These are phyloP conservation scores for Drosophila bunnanda DNA, from an alignment of 2,888 invertebrate species.

Conservation along the genomic window DNA sequence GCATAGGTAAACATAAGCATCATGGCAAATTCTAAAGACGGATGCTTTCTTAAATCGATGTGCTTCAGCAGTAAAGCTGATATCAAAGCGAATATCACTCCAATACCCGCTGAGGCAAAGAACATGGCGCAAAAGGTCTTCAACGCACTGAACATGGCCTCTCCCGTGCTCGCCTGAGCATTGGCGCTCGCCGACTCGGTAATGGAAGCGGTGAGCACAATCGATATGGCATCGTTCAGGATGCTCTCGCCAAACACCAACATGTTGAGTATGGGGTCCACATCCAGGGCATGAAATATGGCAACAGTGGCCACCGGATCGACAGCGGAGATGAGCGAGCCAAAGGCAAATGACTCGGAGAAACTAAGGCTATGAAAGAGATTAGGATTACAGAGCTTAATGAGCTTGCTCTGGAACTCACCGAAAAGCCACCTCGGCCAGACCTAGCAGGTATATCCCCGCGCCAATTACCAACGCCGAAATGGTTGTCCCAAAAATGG, in stretches of 20 bases:
- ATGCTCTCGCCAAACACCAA: slow-evolving; percentile 95
- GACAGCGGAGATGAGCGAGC: slow-evolving; percentile 97
- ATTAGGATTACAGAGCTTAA: neutral
- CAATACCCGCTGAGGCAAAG: slow-evolving; percentile 98
- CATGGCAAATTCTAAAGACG: slow-evolving; percentile 98
- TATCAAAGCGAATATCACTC: slow-evolving; percentile 96
- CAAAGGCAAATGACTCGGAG: slow-evolving; percentile 99
- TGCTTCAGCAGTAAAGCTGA: slow-evolving; percentile 97
- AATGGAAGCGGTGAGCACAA: slow-evolving; percentile 97
- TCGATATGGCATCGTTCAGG: slow-evolving; percentile 98
- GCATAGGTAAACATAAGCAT: slow-evolving; percentile 99
- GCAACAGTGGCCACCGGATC: slow-evolving; percentile 99
- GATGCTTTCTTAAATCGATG: slow-evolving; percentile 97
- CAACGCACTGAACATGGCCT: slow-evolving; percentile 94
- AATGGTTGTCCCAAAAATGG: slow-evolving; percentile 98
- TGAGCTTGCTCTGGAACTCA: slow-evolving; percentile 41
- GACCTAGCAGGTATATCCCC: slow-evolving; percentile 96
- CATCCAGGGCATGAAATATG: slow-evolving; percentile 98
- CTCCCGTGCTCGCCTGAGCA: slow-evolving; percentile 88
- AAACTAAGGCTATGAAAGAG: slow-evolving; percentile 92
- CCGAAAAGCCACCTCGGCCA: slow-evolving; percentile 95
- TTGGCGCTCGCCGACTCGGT: slow-evolving; percentile 89
- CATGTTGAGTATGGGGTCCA: slow-evolving; percentile 99
- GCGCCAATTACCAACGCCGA: slow-evolving; percentile 98
- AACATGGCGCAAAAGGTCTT: slow-evolving; percentile 98